Percentiles rank a stretch among this genome's conserved stretches.
Evolutionary conservation across 2,797 vertebrate species (phyloP).

Genomic region (Syndactyla subalaris): DNA sequence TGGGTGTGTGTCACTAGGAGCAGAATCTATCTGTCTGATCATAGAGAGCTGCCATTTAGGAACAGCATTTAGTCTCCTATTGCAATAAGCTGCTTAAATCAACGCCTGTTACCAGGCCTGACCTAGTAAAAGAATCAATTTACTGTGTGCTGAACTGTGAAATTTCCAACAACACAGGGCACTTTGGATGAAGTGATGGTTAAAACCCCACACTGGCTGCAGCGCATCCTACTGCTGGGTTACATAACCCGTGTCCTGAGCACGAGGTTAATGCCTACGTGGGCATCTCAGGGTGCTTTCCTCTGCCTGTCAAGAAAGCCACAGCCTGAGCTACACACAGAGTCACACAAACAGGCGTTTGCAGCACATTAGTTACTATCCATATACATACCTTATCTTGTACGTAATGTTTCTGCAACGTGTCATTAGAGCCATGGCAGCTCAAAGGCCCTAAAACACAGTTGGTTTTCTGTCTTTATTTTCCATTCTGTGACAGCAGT

Average conservation of each 20-base stretch:
- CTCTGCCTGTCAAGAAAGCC: not conserved
- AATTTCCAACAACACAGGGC: not conserved
- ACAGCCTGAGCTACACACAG: not conserved
- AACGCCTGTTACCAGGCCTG: not conserved
- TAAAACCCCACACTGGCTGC: accelerated
- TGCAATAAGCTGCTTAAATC: constrained; percentile 46
- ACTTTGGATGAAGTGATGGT: not conserved
- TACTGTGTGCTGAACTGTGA: not conserved
- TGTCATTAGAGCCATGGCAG: not conserved
- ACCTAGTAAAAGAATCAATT: constrained; percentile 38
- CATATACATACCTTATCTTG: not conserved
- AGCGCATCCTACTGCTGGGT: accelerated
- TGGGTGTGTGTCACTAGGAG: not conserved
- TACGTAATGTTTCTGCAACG: not conserved
- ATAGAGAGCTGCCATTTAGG: not conserved
- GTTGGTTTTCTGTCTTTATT: not conserved
- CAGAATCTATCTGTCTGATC: not conserved
- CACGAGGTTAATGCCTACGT: accelerated
- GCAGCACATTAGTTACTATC: not conserved
- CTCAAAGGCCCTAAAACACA: not conserved
- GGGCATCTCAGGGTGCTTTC: not conserved
- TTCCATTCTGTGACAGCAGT: not conserved
- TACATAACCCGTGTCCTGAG: not conserved
- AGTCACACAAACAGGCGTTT: not conserved
- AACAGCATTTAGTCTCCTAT: not conserved